Evolutionary conservation across 2,797 vertebrate genomes (phyloP).

Genomic region (Zalophus californianus): DNA sequence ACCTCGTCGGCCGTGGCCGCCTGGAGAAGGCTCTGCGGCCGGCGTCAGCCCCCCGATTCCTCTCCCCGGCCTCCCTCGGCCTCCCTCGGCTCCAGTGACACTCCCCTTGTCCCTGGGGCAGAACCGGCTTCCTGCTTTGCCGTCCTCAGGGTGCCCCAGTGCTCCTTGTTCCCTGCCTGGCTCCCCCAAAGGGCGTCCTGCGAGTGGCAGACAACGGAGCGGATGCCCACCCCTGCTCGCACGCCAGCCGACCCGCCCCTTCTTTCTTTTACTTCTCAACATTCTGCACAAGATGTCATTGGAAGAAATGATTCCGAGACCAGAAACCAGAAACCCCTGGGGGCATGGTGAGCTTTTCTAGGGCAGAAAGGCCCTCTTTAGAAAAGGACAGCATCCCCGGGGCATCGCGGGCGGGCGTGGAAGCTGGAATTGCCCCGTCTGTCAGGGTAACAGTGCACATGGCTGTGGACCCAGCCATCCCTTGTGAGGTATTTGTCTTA

Average conservation of each 20-base stretch:
- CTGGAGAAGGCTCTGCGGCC: not conserved
- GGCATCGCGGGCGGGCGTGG: accelerated
- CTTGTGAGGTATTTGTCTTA: not conserved
- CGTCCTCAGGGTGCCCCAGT: not conserved
- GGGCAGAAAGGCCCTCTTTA: not conserved
- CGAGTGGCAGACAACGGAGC: not conserved
- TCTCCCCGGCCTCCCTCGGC: accelerated
- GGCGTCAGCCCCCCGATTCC: not conserved
- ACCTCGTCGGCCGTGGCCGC: not conserved
- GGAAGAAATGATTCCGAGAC: not conserved
- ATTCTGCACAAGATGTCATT: not conserved
- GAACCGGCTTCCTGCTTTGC: not conserved
- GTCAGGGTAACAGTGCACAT: accelerated
- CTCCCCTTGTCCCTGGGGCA: not conserved
- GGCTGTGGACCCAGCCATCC: not conserved
- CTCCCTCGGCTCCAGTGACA: not conserved
- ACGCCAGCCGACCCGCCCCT: too few species aligned
- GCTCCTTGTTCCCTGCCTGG: not conserved
- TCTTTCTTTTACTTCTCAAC: not conserved
- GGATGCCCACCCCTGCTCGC: accelerated
- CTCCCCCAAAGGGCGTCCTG: accelerated
- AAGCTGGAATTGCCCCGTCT: not conserved
- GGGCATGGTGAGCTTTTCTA: not conserved
- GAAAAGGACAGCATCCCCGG: not conserved
- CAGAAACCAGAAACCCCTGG: not conserved